Conservation (phyloP, 1,140 invertebrate genomes). For the Theocolax elegans region DNA sequence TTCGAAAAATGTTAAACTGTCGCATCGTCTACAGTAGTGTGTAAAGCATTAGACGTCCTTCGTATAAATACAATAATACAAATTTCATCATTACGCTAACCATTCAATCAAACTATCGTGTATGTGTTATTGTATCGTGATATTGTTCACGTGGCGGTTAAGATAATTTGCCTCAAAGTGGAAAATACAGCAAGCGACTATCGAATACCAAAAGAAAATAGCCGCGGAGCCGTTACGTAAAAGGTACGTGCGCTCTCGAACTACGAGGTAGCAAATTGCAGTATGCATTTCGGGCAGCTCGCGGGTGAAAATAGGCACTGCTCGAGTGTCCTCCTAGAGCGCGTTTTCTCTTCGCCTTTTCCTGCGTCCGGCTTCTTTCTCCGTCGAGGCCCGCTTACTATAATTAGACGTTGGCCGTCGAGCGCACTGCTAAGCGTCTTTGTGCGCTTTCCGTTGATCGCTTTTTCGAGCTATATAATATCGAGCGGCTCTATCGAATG, state of each 20-base stretch:
- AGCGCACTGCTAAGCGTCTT: neutral
- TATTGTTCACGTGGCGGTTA: too few species aligned
- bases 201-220: conserved; percentile 29
- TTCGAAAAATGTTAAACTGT: too few species aligned
- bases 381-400: conserved; percentile 18
- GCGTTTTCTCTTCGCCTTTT: conserved; percentile 39
- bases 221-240: conserved; percentile 45
- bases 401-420: conserved; percentile 14
- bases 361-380: neutral
- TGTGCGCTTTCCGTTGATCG: neutral
- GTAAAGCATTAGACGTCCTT: too few species aligned
- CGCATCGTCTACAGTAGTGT: too few species aligned
- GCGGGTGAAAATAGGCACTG: conserved; percentile 36
- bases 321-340: conserved; percentile 15
- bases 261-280: conserved; percentile 28
- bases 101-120: too few species aligned
- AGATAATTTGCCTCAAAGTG: too few species aligned
- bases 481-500: too few species aligned
- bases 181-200: conserved; percentile 51
- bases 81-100: too few species aligned
- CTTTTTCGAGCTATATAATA: conserved; percentile 1
- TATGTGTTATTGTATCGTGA: too few species aligned
- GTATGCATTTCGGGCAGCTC: conserved; percentile 47
- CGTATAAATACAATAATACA: too few species aligned
- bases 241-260: neutral